Conservation (phyloP, 2,113 vertebrate genomes). For the Axis porcinus region DNA sequence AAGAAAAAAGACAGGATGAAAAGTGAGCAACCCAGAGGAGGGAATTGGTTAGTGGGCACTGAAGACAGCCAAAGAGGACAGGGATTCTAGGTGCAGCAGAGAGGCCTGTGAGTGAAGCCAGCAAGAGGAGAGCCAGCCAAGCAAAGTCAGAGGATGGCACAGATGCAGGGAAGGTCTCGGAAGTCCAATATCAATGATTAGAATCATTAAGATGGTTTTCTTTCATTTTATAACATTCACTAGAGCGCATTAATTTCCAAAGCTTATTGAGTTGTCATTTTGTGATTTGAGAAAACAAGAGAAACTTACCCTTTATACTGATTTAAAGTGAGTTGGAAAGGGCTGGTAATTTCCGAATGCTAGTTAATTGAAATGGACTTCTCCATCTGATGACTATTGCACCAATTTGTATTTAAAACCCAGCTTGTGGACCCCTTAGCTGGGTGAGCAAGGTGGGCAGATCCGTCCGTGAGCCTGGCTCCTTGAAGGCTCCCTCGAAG, state of each 20-base stretch:
- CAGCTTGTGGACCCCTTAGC: neutral
- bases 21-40: neutral
- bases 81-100: neutral
- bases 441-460: neutral
- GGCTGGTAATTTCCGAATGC: neutral
- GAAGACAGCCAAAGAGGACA: neutral
- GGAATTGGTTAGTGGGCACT: neutral
- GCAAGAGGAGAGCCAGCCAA: neutral
- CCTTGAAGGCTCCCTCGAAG: neutral
- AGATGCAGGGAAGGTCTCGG: neutral
- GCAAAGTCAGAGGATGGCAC: rapidly evolving
- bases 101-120: neutral
- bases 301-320: neutral
- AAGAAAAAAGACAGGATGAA: neutral
- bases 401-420: neutral
- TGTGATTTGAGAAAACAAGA: neutral
- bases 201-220: neutral
- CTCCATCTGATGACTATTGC: neutral
- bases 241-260: neutral
- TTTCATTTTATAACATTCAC: neutral
- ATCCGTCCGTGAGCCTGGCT: rapidly evolving
- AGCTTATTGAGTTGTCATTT: neutral
- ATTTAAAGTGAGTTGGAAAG: neutral
- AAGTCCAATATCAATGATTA: neutral
- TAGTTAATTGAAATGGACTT: neutral